These are phyloP conservation scores for Chelon auratus DNA, from an alignment of 2,797 vertebrate species.

Conservation along the genomic window DNA sequence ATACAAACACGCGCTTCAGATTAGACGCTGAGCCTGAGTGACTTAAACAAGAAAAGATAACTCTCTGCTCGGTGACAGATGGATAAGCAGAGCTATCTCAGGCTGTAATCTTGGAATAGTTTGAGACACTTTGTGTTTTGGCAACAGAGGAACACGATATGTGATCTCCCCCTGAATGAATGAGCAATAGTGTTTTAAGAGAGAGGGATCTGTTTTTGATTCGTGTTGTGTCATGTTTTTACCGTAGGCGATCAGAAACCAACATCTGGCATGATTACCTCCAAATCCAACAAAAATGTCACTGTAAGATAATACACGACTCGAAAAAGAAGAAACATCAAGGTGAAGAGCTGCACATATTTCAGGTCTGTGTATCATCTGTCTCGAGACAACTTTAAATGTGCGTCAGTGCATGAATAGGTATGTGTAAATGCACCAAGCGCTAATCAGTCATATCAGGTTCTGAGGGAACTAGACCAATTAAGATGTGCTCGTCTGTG, in stretches of 20 bases:
- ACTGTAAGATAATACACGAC: slow-evolving; percentile 56
- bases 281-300: slow-evolving; percentile 52
- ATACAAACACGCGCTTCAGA: slow-evolving; percentile 51
- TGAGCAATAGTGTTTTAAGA: slow-evolving; percentile 76
- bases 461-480: slow-evolving; percentile 56
- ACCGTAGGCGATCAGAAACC: slow-evolving; percentile 70
- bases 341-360: slow-evolving; percentile 37
- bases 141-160: slow-evolving; percentile 82
- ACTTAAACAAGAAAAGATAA: slow-evolving; percentile 77
- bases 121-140: slow-evolving; percentile 83
- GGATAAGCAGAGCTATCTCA: slow-evolving; percentile 70
- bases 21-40: slow-evolving; percentile 75
- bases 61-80: slow-evolving; percentile 76
- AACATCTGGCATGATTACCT: slow-evolving; percentile 58
- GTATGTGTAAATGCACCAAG: slow-evolving; percentile 34
- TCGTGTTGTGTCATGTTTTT: slow-evolving; percentile 80
- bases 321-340: slow-evolving; percentile 32
- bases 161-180: slow-evolving; percentile 77
- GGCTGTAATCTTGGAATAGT: slow-evolving; percentile 78
- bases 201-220: slow-evolving; percentile 73
- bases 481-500: slow-evolving; percentile 61
- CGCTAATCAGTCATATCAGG: slow-evolving; percentile 51
- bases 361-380: slow-evolving; percentile 10
- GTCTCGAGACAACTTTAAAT: slow-evolving; percentile 9
- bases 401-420: not conserved